Percentiles rank a stretch among this genome's conserved stretches.
phyloP scores from a whole-genome alignment of 2,797 vertebrate species.

The Periophthalmus magnuspinnatus region DNA sequence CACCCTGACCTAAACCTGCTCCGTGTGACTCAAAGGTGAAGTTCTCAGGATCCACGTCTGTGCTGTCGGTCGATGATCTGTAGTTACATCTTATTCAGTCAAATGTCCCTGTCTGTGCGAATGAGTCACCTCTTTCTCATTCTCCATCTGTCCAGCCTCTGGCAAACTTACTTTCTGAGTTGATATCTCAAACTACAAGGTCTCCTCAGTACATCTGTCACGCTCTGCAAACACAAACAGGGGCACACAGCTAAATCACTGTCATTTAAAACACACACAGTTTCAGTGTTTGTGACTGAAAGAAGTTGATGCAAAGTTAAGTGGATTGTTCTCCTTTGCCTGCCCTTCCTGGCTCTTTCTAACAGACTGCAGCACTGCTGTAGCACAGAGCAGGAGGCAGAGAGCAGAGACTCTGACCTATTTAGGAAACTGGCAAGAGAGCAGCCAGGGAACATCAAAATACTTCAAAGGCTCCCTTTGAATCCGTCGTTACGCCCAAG shows the following conservation, averaged over 20 bases:
- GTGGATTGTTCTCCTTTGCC: constrained; percentile 52
- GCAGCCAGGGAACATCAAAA: constrained; percentile 80
- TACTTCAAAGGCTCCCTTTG: constrained; percentile 81
- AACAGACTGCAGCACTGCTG: constrained; percentile 58
- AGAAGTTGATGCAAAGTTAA: constrained; percentile 46
- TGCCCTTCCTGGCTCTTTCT: constrained; percentile 58
- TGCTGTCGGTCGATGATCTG: constrained; percentile 11
- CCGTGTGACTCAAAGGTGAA: background rate
- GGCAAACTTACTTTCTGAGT: constrained; percentile 11
- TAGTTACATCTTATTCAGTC: constrained; percentile 1
- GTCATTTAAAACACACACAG: constrained; percentile 20
- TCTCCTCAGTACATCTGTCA: constrained; percentile 18
- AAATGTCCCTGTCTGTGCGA: background rate
- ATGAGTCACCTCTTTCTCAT: constrained; percentile 3
- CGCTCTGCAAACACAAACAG: constrained; percentile 21
- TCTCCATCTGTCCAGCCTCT: constrained; percentile 22
- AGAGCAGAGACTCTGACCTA: constrained; percentile 79
- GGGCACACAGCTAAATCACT: constrained; percentile 16
- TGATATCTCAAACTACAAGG: constrained; percentile 8
- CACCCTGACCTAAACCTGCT: background rate
- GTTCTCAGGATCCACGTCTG: background rate
- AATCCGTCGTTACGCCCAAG: constrained; percentile 76
- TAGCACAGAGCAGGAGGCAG: constrained; percentile 64
- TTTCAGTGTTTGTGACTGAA: constrained; percentile 26
- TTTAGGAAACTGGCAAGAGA: constrained; percentile 82